These are phyloP conservation scores for Spea bombifrons DNA, from an alignment of 2,113 vertebrate species.

Conservation along the genomic window DNA sequence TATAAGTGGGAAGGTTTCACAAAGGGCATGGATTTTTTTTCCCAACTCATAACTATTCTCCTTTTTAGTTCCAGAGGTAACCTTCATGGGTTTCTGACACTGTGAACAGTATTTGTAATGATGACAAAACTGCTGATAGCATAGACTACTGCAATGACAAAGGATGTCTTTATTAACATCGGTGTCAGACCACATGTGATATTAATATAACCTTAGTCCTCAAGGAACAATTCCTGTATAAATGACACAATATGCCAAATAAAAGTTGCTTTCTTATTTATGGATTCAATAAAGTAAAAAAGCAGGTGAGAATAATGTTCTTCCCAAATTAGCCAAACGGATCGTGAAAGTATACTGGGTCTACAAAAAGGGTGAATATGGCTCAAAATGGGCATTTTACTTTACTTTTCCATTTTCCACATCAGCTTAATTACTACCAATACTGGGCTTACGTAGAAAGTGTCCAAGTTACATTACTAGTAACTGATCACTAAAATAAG, in stretches of 20 bases:
- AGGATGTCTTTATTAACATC: slow-evolving; percentile 39
- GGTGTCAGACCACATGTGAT: slow-evolving; percentile 21
- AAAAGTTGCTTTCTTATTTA: slow-evolving; percentile 4
- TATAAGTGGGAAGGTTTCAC: slow-evolving; percentile 53
- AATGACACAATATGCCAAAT: not conserved
- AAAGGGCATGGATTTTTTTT: slow-evolving; percentile 20
- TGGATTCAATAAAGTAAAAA: not conserved
- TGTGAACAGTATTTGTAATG: slow-evolving; percentile 39
- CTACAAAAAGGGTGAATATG: too few relatives aligned
- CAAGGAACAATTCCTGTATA: not conserved
- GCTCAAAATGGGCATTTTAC: too few relatives aligned
- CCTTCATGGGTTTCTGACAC: slow-evolving; percentile 37
- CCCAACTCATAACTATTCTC: slow-evolving; percentile 41
- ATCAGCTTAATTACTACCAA: too few relatives aligned
- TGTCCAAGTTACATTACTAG: too few relatives aligned
- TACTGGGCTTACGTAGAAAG: too few relatives aligned
- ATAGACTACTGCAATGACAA: slow-evolving; percentile 28
- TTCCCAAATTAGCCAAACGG: too few relatives aligned
- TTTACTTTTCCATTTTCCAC: too few relatives aligned
- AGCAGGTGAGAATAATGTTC: not conserved
- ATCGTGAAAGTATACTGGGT: too few relatives aligned
- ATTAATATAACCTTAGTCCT: slow-evolving; percentile 31
- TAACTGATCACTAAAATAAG: too few relatives aligned
- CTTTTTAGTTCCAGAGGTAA: slow-evolving; percentile 52
- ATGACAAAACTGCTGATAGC: slow-evolving; percentile 43